phyloP scores from a whole-genome alignment of 1,140 invertebrate genomes.

The Sarcophaga bullata region DNA sequence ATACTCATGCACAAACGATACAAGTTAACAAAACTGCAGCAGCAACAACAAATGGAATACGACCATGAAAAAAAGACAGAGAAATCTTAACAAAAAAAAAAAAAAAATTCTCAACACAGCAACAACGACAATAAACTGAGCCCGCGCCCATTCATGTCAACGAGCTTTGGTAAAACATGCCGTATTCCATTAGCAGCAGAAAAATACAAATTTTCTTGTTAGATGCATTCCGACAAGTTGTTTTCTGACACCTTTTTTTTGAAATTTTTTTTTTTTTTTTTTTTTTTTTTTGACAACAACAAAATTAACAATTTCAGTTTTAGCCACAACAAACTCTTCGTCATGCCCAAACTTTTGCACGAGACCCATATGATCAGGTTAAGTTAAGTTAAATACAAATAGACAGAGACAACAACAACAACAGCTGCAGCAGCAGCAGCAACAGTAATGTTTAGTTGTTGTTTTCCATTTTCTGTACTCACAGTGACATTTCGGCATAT shows the following conservation, averaged over 20 bases:
- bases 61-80: constrained; percentile 14
- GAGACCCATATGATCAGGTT: neutral
- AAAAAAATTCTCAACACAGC: neutral
- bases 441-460: no score
- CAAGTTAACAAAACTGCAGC: neutral
- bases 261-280: neutral
- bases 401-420: neutral
- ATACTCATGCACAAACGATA: neutral
- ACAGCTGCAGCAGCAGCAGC: no score
- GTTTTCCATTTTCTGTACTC: no score
- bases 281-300: neutral
- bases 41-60: neutral
- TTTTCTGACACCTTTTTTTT: constrained; percentile 61
- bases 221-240: constrained; percentile 66
- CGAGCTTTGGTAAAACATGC: constrained; percentile 64
- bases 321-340: no score
- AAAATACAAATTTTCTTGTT: constrained; percentile 65
- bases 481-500: no score
- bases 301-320: no score
- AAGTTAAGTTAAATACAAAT: no score
- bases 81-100: constrained; percentile 13
- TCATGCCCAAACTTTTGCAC: no score
- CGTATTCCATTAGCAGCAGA: constrained; percentile 61
- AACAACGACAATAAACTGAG: constrained; percentile 24
- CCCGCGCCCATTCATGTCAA: constrained; percentile 65